A percentile compares a stretch with the other conserved stretches of the same genome.
These are phyloP conservation scores for Rhincodon typus DNA, from an alignment of 2,797 vertebrate genomes.

Conservation along the genomic window DNA sequence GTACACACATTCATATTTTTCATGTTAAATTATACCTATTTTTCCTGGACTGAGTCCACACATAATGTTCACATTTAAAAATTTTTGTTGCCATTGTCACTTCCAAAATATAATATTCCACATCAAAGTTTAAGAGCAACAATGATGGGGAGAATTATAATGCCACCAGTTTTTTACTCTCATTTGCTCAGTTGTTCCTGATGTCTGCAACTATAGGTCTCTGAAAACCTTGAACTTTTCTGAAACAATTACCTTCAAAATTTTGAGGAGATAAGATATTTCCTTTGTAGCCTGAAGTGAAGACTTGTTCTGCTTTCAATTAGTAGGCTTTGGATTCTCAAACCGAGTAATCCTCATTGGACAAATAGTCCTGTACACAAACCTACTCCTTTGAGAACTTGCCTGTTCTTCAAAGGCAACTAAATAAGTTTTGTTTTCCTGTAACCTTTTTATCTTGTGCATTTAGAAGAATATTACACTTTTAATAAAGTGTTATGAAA, in stretches of 20 bases:
- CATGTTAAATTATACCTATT: not conserved
- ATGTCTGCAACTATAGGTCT: not conserved
- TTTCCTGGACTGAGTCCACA: not conserved
- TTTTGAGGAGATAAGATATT: conserved; percentile 24
- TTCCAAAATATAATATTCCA: not conserved
- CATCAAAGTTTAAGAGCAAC: not conserved
- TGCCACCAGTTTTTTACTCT: not conserved
- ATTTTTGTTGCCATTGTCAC: not conserved
- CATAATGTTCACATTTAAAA: not conserved
- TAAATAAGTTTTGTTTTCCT: not conserved
- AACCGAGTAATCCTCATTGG: not conserved
- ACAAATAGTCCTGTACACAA: not conserved
- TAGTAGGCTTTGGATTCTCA: not conserved
- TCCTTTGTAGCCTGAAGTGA: conserved; percentile 27
- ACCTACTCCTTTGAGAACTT: not conserved
- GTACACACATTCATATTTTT: not conserved
- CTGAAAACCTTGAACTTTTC: not conserved
- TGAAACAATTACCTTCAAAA: conserved; percentile 14
- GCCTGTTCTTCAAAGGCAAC: conserved; percentile 16
- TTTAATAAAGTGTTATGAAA: not conserved
- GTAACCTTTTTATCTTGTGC: not conserved
- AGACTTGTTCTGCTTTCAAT: conserved; percentile 15
- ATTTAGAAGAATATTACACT: not conserved
- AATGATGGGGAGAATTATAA: not conserved
- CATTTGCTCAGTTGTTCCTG: not conserved